These are phyloP conservation scores for Drosophila longiperda DNA, from an alignment of 2,888 invertebrate species.

Conservation along the genomic window DNA sequence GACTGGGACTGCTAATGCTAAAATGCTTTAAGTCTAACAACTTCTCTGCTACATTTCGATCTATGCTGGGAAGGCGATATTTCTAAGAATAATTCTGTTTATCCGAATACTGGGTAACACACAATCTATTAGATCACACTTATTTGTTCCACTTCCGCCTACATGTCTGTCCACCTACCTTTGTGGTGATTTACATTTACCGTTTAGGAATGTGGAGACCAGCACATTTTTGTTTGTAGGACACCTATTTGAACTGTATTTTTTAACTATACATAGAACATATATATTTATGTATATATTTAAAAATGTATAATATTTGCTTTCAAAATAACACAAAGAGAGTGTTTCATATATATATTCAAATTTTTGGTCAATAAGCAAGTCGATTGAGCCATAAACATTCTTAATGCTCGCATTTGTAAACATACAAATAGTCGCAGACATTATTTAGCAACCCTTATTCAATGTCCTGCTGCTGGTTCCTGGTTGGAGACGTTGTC, in stretches of 20 bases:
- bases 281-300: background rate
- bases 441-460: constrained; percentile 1
- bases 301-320: background rate
- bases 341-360: background rate
- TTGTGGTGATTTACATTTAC: background rate
- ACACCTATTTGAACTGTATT: background rate
- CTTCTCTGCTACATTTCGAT: background rate
- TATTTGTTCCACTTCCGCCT: constrained; percentile 6
- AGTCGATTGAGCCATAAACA: constrained; percentile 5
- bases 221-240: background rate
- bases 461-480: constrained; percentile 11
- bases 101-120: background rate
- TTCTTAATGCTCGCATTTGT: background rate
- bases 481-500: constrained; percentile 13
- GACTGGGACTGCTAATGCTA: background rate
- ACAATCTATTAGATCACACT: background rate
- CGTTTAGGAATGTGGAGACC: constrained; percentile 1
- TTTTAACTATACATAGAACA: background rate
- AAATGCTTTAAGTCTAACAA: background rate
- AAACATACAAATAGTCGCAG: background rate
- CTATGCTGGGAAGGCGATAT: background rate
- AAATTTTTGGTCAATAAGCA: constrained; percentile 1
- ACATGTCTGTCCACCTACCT: constrained; percentile 1
- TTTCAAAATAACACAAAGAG: background rate
- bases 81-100: background rate